phyloP scores from a whole-genome alignment of 1,140 invertebrate species.

The Apis florea region DNA sequence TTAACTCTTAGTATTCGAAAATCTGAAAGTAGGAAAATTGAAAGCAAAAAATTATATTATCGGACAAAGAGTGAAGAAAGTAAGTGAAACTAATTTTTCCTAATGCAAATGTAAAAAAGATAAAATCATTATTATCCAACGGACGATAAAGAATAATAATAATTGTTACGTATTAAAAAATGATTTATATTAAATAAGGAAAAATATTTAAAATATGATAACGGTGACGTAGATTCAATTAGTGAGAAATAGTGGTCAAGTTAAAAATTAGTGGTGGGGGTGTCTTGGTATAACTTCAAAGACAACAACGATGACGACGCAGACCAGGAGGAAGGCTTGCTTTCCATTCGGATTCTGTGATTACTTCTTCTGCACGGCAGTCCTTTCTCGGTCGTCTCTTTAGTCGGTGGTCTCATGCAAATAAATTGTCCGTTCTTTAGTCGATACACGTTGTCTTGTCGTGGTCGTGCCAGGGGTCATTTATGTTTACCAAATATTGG shows the following conservation, averaged over 20 bases:
- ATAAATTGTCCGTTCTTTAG: neutral
- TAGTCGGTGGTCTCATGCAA: constrained; percentile 29
- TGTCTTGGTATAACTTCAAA: constrained; percentile 5
- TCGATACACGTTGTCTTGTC: neutral
- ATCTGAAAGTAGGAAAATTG: too few relatives aligned
- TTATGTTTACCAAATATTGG: too few relatives aligned
- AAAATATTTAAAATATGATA: neutral
- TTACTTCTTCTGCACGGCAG: constrained; percentile 56
- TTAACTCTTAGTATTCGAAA: too few relatives aligned
- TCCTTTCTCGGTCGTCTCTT: constrained; percentile 60
- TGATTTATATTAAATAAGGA: too few relatives aligned
- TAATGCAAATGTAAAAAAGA: too few relatives aligned
- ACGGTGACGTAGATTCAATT: too few relatives aligned
- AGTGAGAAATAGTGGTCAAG: neutral
- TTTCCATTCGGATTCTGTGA: constrained; percentile 65
- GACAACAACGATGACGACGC: constrained; percentile 20
- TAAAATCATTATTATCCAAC: too few relatives aligned
- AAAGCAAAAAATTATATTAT: too few relatives aligned
- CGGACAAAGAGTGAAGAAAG: too few relatives aligned
- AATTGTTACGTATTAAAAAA: too few relatives aligned
- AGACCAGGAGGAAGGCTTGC: constrained; percentile 39
- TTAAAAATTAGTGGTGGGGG: constrained; percentile 22
- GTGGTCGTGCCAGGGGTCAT: neutral
- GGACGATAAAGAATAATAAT: too few relatives aligned
- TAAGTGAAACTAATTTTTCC: too few relatives aligned